These are phyloP conservation scores for Urocynchramus pylzowi DNA, from an alignment of 2,113 vertebrate species.

Conservation along the genomic window DNA sequence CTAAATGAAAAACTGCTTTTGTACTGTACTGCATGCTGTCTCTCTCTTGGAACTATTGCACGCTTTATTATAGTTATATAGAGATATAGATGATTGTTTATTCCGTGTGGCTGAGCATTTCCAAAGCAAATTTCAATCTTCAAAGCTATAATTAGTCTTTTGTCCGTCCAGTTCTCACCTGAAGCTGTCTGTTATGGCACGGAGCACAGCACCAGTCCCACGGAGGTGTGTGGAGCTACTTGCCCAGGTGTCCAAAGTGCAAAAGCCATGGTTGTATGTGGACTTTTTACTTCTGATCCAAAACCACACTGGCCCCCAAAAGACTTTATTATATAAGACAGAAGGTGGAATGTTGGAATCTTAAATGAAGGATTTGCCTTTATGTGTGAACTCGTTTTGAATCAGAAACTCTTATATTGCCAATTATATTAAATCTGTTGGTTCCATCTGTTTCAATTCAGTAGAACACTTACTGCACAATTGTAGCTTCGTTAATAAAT, in stretches of 20 bases:
- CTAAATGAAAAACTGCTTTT: background rate
- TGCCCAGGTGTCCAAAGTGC: background rate
- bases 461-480: background rate
- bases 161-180: background rate
- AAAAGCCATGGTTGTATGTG: background rate
- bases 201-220: background rate
- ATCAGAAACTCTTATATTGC: background rate
- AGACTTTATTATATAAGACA: background rate
- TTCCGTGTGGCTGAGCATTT: background rate
- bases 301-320: rapidly evolving
- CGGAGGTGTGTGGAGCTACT: rapidly evolving
- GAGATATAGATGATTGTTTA: background rate
- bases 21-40: background rate
- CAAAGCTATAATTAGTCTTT: background rate
- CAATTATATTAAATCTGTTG: background rate
- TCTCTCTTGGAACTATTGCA: background rate
- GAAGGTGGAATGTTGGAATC: background rate
- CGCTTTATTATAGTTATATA: rapidly evolving
- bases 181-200: background rate
- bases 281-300: background rate
- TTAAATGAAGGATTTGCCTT: background rate
- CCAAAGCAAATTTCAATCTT: background rate
- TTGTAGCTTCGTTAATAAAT: background rate
- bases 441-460: background rate
- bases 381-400: background rate